Percentiles rank a stretch among this genome's conserved stretches.
Evolutionary conservation across 2,888 invertebrate species (phyloP).

Genomic region (Argyresthia albistria): DNA sequence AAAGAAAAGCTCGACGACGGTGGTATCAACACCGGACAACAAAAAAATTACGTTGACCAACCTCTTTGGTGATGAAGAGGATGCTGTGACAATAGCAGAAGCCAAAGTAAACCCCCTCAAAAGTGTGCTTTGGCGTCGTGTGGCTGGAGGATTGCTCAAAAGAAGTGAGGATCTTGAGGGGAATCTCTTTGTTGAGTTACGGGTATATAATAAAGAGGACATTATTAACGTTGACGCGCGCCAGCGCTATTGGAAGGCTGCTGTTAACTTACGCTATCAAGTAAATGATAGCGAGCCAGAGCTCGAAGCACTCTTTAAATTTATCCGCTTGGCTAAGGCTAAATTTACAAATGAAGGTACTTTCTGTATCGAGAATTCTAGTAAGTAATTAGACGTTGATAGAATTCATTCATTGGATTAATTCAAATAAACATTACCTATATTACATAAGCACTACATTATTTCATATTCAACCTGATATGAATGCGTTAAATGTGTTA

Average conservation of each 20-base stretch:
- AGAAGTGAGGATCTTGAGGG: not conserved
- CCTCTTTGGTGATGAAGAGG: too few species aligned
- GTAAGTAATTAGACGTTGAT: not conserved
- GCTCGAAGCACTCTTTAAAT: not conserved
- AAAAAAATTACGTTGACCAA: too few species aligned
- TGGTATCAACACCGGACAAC: too few species aligned
- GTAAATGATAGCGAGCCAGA: not conserved
- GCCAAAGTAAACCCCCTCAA: not conserved
- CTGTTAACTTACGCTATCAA: not conserved
- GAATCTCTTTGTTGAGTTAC: not conserved
- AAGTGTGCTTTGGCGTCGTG: not conserved
- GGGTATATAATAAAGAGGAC: not conserved
- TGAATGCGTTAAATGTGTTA: too few species aligned
- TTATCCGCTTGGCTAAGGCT: not conserved
- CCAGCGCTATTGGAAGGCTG: not conserved
- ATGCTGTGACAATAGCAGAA: too few species aligned
- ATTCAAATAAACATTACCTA: too few species aligned
- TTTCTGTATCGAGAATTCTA: not conserved
- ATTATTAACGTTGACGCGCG: not conserved
- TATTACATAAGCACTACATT: too few species aligned
- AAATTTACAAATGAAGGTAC: not conserved
- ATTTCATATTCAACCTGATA: too few species aligned
- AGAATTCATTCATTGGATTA: too few species aligned
- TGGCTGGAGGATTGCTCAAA: not conserved
- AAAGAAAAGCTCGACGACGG: too few species aligned